These are phyloP conservation scores for Mus caroli DNA, from an alignment of 2,797 vertebrate species.

Conservation along the genomic window DNA sequence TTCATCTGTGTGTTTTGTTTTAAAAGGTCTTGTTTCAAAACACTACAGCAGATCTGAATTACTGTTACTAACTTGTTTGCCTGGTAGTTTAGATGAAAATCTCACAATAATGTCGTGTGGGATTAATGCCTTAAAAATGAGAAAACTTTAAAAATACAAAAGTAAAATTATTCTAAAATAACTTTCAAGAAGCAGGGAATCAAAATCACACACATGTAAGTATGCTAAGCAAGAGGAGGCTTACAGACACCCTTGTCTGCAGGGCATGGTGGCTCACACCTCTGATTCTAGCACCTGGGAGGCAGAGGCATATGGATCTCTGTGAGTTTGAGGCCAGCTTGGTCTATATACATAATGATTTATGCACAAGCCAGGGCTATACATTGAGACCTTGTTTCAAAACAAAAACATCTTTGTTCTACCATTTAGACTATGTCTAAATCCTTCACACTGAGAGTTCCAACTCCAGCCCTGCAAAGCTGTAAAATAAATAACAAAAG, in stretches of 20 bases:
- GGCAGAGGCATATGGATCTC: neutral
- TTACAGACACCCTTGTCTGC: neutral
- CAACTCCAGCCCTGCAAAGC: neutral
- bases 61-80: slow-evolving; percentile 15
- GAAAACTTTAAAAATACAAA: slow-evolving; percentile 42
- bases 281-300: neutral
- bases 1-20: neutral
- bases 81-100: slow-evolving; percentile 31
- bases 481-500: neutral
- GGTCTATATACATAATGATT: neutral
- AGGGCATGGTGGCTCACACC: neutral
- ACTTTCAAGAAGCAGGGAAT: slow-evolving; percentile 17
- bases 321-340: neutral
- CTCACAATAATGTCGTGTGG: slow-evolving; percentile 29
- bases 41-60: slow-evolving; percentile 15
- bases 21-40: slow-evolving; percentile 52
- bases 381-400: neutral
- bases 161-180: slow-evolving; percentile 65
- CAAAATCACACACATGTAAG: neutral
- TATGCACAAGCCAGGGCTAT: neutral
- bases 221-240: neutral
- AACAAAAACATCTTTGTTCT: neutral
- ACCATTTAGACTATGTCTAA: neutral
- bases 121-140: neutral
- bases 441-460: neutral